phyloP scores from a whole-genome alignment of 2,888 invertebrate genomes.

The Phaedon cochleariae region DNA sequence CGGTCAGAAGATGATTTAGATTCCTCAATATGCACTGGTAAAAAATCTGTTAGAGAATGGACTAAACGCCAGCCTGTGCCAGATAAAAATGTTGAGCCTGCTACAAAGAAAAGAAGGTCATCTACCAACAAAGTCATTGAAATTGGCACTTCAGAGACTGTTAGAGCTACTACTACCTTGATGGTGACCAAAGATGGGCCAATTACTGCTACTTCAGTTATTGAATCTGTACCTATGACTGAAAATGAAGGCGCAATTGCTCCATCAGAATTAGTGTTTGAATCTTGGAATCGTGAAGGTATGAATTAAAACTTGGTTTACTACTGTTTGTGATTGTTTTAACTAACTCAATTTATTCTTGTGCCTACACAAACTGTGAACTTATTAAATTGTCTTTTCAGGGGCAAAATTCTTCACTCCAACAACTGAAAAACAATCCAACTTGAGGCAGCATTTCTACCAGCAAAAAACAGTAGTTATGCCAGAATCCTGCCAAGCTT shows the following conservation, averaged over 20 bases:
- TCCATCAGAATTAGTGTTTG: conserved; percentile 39
- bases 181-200: conserved; percentile 72
- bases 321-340: not conserved
- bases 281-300: conserved; percentile 39
- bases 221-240: conserved; percentile 68
- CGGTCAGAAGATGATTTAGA: conserved; percentile 86
- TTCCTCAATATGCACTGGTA: conserved; percentile 47
- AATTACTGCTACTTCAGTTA: conserved; percentile 75
- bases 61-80: conserved; percentile 5
- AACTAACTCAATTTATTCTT: conserved; percentile 6
- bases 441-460: conserved; percentile 69
- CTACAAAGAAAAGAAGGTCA: conserved; percentile 46
- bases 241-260: conserved; percentile 15
- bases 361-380: too few species aligned
- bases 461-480: conserved; percentile 80
- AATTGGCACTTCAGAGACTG: conserved; percentile 68
- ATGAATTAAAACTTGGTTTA: not conserved
- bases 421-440: conserved; percentile 19
- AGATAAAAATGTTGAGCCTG: conserved; percentile 24
- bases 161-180: conserved; percentile 80
- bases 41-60: conserved; percentile 56
- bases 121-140: conserved; percentile 57
- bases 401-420: not conserved
- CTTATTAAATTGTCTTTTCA: too few species aligned
- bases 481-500: conserved; percentile 81